Conservation (phyloP, 2,888 invertebrate species). For the Plagodis dolabraria region DNA sequence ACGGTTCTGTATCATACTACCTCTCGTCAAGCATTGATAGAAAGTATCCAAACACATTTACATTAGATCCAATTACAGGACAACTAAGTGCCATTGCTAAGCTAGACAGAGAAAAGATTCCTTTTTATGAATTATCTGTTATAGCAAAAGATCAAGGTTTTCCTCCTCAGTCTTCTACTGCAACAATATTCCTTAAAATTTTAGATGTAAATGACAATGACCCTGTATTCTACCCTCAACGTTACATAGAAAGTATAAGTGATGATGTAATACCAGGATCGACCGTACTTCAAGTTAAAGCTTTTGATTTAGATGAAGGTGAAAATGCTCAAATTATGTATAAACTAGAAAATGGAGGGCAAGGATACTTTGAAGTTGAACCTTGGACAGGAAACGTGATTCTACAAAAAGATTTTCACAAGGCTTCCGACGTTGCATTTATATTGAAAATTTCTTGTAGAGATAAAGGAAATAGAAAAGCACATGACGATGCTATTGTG, state of each 20-base stretch:
- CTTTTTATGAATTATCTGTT: conserved; percentile 92
- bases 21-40: conserved; percentile 91
- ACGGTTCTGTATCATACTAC: conserved; percentile 94
- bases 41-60: conserved; percentile 93
- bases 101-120: conserved; percentile 92
- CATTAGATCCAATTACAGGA: conserved; percentile 93
- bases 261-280: conserved; percentile 88
- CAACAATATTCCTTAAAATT: conserved; percentile 92
- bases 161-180: conserved; percentile 95
- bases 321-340: conserved; percentile 93
- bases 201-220: conserved; percentile 96
- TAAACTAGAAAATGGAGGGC: conserved; percentile 91
- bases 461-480: conserved; percentile 91
- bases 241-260: conserved; percentile 91
- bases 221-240: conserved; percentile 95
- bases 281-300: conserved; percentile 89
- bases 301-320: conserved; percentile 94
- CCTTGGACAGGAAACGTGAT: conserved; percentile 90
- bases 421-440: conserved; percentile 88
- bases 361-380: conserved; percentile 92
- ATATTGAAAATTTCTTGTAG: conserved; percentile 91
- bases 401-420: conserved; percentile 87
- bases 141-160: conserved; percentile 96
- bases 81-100: conserved; percentile 91
- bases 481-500: conserved; percentile 90